Percentiles rank a stretch among this genome's conserved stretches.
Conservation (phyloP, 2,797 vertebrate species). For the Geotrypetes seraphini region DNA sequence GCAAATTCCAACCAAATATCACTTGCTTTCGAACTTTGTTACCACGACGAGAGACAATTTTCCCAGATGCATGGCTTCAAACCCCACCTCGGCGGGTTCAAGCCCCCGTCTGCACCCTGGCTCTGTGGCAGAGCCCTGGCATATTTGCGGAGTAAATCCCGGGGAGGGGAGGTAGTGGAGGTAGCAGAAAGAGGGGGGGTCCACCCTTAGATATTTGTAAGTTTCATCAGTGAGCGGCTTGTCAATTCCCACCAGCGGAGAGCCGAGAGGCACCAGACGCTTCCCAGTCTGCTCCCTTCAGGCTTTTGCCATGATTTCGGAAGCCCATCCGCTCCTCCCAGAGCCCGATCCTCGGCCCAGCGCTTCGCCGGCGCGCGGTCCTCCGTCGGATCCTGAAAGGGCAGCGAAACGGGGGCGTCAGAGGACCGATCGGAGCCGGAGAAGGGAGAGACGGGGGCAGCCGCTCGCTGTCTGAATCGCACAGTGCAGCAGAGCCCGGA, state of each 20-base stretch:
- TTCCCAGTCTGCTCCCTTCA: slow-evolving; percentile 4
- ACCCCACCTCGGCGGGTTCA: slow-evolving; percentile 8
- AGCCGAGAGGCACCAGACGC: slow-evolving; percentile 24
- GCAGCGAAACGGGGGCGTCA: slow-evolving; percentile 8
- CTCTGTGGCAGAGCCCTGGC: slow-evolving; percentile 15
- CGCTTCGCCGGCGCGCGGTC: neutral
- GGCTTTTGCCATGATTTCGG: slow-evolving; percentile 3
- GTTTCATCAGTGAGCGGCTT: slow-evolving; percentile 15
- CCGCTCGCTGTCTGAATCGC: slow-evolving; percentile 15
- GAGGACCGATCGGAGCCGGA: slow-evolving; percentile 1
- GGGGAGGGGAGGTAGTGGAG: neutral
- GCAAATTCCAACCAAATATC: slow-evolving; percentile 43
- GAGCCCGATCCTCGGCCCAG: slow-evolving; percentile 32
- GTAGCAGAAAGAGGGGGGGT: slow-evolving; percentile 3
- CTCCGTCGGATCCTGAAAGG: neutral
- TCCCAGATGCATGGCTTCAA: slow-evolving; percentile 4
- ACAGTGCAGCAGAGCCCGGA: slow-evolving; percentile 40
- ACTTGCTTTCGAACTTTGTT: slow-evolving; percentile 65
- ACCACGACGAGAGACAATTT: slow-evolving; percentile 35
- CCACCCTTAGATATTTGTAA: too few species aligned
- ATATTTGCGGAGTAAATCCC: too few species aligned
- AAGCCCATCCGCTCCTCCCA: slow-evolving; percentile 2
- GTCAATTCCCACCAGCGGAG: slow-evolving; percentile 29
- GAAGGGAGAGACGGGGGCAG: neutral
- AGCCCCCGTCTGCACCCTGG: neutral